A percentile compares a stretch with the other conserved stretches of the same genome.
phyloP scores from a whole-genome alignment of 2,113 vertebrate genomes.

The Tringa solitaria region DNA sequence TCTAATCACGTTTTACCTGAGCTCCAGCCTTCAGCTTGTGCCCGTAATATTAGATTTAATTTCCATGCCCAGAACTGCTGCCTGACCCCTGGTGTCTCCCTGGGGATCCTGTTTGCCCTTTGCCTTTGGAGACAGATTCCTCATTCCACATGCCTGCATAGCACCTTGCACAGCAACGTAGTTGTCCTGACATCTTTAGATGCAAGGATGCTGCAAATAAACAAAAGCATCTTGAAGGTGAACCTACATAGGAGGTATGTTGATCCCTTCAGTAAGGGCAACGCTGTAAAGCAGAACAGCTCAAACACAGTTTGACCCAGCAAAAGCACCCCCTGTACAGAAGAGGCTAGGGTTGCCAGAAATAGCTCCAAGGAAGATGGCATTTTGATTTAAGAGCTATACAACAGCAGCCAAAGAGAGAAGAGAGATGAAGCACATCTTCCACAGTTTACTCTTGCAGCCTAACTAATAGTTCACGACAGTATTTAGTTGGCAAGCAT shows the following conservation, averaged over 20 bases:
- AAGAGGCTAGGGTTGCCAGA: not conserved
- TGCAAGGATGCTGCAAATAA: not conserved
- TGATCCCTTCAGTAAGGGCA: not conserved
- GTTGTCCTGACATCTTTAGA: not conserved
- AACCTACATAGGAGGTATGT: accelerated
- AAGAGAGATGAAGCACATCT: not conserved
- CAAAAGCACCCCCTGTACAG: accelerated
- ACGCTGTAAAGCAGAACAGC: not conserved
- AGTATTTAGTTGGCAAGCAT: not conserved
- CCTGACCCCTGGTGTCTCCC: not conserved
- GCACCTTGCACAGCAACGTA: accelerated
- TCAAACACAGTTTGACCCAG: not conserved
- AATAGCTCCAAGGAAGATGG: not conserved
- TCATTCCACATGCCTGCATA: not conserved
- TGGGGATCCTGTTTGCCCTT: not conserved
- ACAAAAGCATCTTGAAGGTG: not conserved
- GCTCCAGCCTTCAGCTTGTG: not conserved
- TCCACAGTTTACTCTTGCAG: not conserved
- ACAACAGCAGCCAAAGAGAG: not conserved
- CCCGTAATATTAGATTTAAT: not conserved
- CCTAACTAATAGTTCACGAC: not conserved
- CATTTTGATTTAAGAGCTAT: not conserved
- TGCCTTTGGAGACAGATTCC: not conserved
- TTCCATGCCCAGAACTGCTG: not conserved
- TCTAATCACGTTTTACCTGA: not conserved